These are phyloP conservation scores for Pantelozetes paolii DNA, from an alignment of 2,888 invertebrate species.

Conservation along the genomic window DNA sequence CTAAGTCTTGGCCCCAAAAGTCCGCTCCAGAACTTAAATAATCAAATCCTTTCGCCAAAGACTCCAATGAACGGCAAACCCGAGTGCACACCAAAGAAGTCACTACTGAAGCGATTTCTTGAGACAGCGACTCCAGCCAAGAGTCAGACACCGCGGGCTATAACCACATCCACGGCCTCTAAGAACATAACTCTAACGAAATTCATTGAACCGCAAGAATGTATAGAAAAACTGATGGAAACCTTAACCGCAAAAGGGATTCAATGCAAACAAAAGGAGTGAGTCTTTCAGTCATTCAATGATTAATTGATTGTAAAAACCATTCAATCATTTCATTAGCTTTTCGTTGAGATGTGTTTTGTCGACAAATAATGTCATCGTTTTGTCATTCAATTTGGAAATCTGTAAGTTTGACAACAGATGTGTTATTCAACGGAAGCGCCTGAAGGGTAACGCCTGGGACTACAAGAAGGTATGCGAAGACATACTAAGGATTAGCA, in stretches of 20 bases:
- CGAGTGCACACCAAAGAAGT: slow-evolving; percentile 41
- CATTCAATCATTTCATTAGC: not conserved
- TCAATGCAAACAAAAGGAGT: slow-evolving; percentile 64
- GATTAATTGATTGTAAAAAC: not conserved
- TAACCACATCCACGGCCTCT: slow-evolving; percentile 61
- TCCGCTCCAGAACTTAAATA: not conserved
- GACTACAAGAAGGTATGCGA: slow-evolving; percentile 73
- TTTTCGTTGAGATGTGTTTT: slow-evolving; percentile 40
- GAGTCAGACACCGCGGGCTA: slow-evolving; percentile 26
- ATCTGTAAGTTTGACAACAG: slow-evolving; percentile 54
- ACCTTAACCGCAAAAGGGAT: slow-evolving; percentile 64
- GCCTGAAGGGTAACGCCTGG: slow-evolving; percentile 73
- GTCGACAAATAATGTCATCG: slow-evolving; percentile 29
- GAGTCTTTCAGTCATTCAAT: slow-evolving; percentile 50
- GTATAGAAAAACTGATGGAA: slow-evolving; percentile 59
- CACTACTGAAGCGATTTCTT: slow-evolving; percentile 42
- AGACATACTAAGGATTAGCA: slow-evolving; percentile 57
- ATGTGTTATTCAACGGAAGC: slow-evolving; percentile 64
- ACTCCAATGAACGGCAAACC: slow-evolving; percentile 34
- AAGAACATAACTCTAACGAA: slow-evolving; percentile 61
- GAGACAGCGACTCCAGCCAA: slow-evolving; percentile 43
- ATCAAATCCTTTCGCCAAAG: not conserved
- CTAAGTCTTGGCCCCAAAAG: not conserved
- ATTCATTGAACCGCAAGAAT: slow-evolving; percentile 52
- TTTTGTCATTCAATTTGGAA: slow-evolving; percentile 67